A percentile compares a stretch with the other conserved stretches of the same genome.
These are phyloP conservation scores for Crocodylus rhombifer DNA, from an alignment of 2,797 vertebrate genomes.

Conservation along the genomic window DNA sequence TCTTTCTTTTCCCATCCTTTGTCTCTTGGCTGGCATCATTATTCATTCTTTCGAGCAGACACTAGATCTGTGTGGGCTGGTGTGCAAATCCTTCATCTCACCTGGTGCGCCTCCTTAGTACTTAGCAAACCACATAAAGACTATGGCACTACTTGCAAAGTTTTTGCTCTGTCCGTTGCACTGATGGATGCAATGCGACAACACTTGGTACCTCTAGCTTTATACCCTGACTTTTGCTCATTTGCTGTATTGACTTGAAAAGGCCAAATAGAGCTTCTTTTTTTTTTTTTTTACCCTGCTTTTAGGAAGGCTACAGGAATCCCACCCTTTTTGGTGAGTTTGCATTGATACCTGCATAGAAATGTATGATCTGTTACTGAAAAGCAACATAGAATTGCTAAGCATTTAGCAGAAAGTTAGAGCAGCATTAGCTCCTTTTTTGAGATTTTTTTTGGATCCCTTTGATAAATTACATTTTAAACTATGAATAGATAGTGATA, in stretches of 20 bases:
- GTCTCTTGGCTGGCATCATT: background rate
- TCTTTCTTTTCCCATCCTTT: background rate
- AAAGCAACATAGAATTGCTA: background rate
- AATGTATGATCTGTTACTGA: background rate
- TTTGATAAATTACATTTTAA: background rate
- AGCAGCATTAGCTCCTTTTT: background rate
- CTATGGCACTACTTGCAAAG: background rate
- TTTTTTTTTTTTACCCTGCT: background rate
- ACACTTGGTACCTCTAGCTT: background rate
- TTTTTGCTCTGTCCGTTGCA: background rate
- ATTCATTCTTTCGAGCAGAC: background rate
- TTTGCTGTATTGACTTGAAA: background rate
- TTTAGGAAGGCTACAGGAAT: background rate
- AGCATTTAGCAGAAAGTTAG: background rate
- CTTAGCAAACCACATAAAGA: background rate
- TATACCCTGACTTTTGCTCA: background rate
- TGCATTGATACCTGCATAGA: background rate
- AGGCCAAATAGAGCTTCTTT: background rate
- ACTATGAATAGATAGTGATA: background rate
- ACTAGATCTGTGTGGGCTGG: background rate
- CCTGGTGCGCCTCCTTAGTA: background rate
- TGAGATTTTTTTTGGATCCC: background rate
- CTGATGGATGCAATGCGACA: background rate
- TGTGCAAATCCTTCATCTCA: background rate
- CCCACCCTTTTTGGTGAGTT: background rate